Percentiles rank a stretch among this genome's conserved stretches.
These are phyloP conservation scores for Calycopis cecrops DNA, from an alignment of 1,140 invertebrate genomes.

Conservation along the genomic window DNA sequence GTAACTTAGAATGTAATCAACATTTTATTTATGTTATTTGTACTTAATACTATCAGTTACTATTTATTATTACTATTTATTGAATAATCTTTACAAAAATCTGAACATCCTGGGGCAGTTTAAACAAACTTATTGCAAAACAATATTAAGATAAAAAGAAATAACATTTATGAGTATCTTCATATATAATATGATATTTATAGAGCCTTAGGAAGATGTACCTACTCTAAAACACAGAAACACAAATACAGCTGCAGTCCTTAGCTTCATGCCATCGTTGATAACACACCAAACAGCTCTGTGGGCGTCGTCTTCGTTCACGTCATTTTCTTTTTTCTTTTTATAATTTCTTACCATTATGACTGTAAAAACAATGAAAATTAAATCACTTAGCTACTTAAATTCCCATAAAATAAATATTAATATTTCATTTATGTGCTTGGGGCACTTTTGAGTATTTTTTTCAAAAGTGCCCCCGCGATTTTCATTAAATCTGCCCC, in stretches of 20 bases:
- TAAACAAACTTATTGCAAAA: too few species aligned
- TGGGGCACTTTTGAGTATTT: constrained; percentile 14
- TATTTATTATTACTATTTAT: constrained; percentile 8
- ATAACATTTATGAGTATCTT: too few species aligned
- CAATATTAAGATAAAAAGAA: too few species aligned
- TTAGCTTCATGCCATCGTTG: constrained; percentile 4
- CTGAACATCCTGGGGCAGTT: not conserved
- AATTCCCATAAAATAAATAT: not conserved
- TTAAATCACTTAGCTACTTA: not conserved
- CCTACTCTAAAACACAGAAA: too few species aligned
- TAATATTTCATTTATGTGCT: not conserved
- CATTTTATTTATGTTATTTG: too few species aligned
- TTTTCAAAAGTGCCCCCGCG: constrained; percentile 9
- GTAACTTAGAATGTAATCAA: too few species aligned
- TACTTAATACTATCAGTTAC: too few species aligned
- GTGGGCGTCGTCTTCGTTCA: constrained; percentile 2
- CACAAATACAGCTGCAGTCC: constrained; percentile 1
- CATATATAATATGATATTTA: constrained; percentile 6
- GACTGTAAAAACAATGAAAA: constrained; percentile 1
- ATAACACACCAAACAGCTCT: constrained; percentile 4
- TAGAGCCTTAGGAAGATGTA: too few species aligned
- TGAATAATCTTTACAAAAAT: not conserved
- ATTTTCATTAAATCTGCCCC: constrained; percentile 11
- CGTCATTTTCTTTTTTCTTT: constrained; percentile 12
- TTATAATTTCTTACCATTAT: constrained; percentile 13